Percentiles rank a stretch among this genome's conserved stretches.
Conservation (phyloP, 2,797 vertebrate species). For the Danio tinwini region DNA sequence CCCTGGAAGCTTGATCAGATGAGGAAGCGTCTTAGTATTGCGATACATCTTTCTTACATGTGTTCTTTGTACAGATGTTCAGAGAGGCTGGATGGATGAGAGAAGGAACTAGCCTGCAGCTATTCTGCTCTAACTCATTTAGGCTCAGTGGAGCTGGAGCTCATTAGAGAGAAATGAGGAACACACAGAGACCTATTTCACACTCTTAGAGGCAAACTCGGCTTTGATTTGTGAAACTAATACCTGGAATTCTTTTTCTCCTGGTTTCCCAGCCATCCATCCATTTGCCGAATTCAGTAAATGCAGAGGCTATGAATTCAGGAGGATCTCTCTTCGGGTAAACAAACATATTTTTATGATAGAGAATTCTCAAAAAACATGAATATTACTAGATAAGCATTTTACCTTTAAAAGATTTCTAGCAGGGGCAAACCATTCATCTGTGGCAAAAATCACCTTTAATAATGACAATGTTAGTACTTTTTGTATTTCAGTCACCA, state of each 20-base stretch:
- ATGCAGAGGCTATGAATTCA: conserved; percentile 72
- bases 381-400: background rate
- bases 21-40: conserved; percentile 7
- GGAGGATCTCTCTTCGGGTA: conserved; percentile 73
- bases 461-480: conserved; percentile 8
- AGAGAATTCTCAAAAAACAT: background rate
- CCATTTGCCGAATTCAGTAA: conserved; percentile 83
- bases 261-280: conserved; percentile 88
- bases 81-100: conserved; percentile 36
- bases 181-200: conserved; percentile 1
- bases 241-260: conserved; percentile 81
- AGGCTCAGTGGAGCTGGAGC: conserved; percentile 29
- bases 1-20: conserved; percentile 40
- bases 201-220: background rate
- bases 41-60: conserved; percentile 26
- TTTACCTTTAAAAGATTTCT: conserved; percentile 79
- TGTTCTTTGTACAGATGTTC: conserved; percentile 34
- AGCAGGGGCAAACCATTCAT: conserved; percentile 81
- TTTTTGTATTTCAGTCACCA: background rate
- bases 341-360: background rate
- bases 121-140: conserved; percentile 30
- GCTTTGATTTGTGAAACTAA: conserved; percentile 29
- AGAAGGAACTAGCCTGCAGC: conserved; percentile 33
- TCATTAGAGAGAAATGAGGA: conserved; percentile 17
- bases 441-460: conserved; percentile 78